Base-by-base conservation (phyloP, 2,113 vertebrate species). In the Gallinago undulata region DNA sequence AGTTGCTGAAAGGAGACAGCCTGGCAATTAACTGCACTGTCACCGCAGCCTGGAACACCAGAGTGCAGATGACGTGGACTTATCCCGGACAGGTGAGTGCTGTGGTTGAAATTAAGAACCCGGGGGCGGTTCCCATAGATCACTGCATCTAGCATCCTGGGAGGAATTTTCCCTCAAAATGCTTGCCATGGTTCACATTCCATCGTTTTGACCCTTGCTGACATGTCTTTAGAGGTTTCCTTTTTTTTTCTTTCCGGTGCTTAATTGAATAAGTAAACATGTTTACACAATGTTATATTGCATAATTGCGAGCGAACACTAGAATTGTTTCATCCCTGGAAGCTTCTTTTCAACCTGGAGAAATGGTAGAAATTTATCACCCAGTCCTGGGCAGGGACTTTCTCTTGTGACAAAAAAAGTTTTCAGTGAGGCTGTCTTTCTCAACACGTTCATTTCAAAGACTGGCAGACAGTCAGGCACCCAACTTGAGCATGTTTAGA, bases 11-110 rank as follows among this genome's bases (percentile, higher is more conserved):
- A 87, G 98, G 98, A 28, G 97, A 98, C 24, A 98, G 84, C 11
- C 97, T 99, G 31, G 97, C 95, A 7, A 97, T 99, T 83, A 99
- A 99, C 97, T 99, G 99, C 87, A 99, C 98, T 0, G 98, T 98
- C 41, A 99, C 98, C 0, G 98, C 98, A 9, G 98, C 98, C 67
- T 96, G 98, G 94, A 99, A 99, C 98, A 98, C 99, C 15, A 98
- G 99, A 97, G 99, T 99, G 76, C 98, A 98, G 62, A 99, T 99
- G 92, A 98, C 94, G 15, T 99, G 99, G 99, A 98, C 93, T 82
- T 99, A 99, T 72, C 99, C 99, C 9, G 98, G 98, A 87, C 97
- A 99, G 98, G 99, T 99, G 95, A 98, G 99, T 96, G 51, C 39
- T 59, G 79, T 56, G 75, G 4, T 4, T 91, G 45, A 55, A 75